phyloP scores from a whole-genome alignment of 1,140 invertebrate species.

The Drosophila serrata region DNA sequence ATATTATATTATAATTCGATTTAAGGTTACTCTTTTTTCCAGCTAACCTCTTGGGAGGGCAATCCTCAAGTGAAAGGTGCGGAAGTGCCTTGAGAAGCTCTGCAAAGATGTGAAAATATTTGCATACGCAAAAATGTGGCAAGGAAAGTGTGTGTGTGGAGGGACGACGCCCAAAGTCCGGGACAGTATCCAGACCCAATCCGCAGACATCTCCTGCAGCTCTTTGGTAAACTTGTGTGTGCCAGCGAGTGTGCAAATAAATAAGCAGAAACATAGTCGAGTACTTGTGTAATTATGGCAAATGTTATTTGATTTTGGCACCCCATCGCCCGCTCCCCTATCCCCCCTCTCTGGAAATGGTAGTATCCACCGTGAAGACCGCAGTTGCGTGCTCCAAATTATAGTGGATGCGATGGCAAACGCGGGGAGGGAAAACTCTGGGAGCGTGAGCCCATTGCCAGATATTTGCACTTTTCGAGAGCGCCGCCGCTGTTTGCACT shows the following conservation, averaged over 20 bases:
- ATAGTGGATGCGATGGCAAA: constrained; percentile 13
- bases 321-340: constrained; percentile 7
- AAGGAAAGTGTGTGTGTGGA: constrained; percentile 17
- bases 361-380: too few relatives aligned
- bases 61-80: constrained; percentile 48
- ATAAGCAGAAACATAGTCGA: constrained; percentile 62
- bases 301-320: constrained; percentile 63
- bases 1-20: not conserved
- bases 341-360: too few relatives aligned
- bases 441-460: constrained; percentile 18
- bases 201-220: constrained; percentile 26
- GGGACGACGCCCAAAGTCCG: not conserved
- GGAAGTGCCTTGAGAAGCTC: constrained; percentile 45
- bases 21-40: not conserved
- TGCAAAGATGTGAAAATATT: constrained; percentile 55
- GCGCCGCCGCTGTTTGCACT: constrained; percentile 54
- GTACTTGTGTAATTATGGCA: constrained; percentile 64
- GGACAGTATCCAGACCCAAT: constrained; percentile 8
- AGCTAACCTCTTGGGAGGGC: not conserved
- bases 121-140: constrained; percentile 58
- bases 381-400: constrained; percentile 48
- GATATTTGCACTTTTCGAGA: constrained; percentile 61
- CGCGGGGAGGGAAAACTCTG: constrained; percentile 5
- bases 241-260: constrained; percentile 35
- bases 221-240: not conserved